Evolutionary conservation across 1,140 invertebrate genomes (phyloP), one percentile per base, ranked within the genome.

Genomic region (Apolygus lucorum): DNA sequence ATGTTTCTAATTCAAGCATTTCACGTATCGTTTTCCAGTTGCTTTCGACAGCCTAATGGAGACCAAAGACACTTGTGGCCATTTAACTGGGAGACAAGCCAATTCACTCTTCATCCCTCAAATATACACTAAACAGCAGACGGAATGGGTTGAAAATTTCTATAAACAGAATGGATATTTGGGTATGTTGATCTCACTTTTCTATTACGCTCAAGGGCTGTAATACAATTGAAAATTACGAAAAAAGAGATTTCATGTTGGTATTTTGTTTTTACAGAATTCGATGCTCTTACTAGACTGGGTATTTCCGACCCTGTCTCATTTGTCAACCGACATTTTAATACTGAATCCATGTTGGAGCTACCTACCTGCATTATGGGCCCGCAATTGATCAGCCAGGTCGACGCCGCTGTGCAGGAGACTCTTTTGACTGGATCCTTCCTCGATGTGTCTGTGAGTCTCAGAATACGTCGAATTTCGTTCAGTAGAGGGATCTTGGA

Each of bases 81-180:
- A 84, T 34, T 76, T 98, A 0, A 90, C 89, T 68, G 93, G 92
- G 1, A 87, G 88, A 72, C 84, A 88, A 74, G 81, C 81, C 34
- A 89, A 89, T 75, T 87, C 89, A 67, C 85, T 88, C 62, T 98
- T 93, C 79, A 87, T 97, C 67, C 96, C 96, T 66, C 86, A 89
- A 73, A 87, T 94, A 75, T 96, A 96, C 78, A 89, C 90, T 1
- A 92, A 90, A 78, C 88, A 85, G 73, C 89, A 95, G 79, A 87
- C 83, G 76, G 90, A 97, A 75, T 98, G 93, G 92, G 89, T 96
- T 0, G 86, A 90, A 72, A 90, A 86, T 73, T 98, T 96, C 80
- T 96, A 90, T 76, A 92, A 88, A 77, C 93, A 96, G 78, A 98
- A 98, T 82, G 90, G 91, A 72, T 98, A 98, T 78, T 80, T 98